Base-by-base conservation (phyloP, 2,797 vertebrate genomes). In the Heterohyrax brucei region DNA sequence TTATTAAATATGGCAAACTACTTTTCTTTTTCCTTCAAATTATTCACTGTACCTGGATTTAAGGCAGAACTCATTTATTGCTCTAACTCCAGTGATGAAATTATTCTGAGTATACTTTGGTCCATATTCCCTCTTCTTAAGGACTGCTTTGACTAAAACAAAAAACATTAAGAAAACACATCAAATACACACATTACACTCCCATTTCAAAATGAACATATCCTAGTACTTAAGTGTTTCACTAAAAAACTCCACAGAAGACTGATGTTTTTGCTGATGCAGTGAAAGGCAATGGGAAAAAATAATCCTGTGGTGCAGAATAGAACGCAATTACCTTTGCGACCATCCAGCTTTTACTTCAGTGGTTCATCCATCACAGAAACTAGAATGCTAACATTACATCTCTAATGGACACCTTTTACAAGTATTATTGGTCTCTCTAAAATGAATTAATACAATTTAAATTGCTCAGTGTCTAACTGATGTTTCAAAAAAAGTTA, bases 1-100 rank as follows among this genome's bases (percentile, higher is more conserved):
- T 53, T 76, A 64, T 91, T 73, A 73, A 92, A 59, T 1, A 94
- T 21, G 84, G 4, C 14, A 89, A 28, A 92, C 7, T 39, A 75
- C 59, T 26, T 53, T 30, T n/a, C 48, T 64, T 21, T 33, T 10
- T 1, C 44, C 44, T 8, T 0, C 12, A 84, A 73, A 93, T 44
- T 73, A 73, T 10, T n/a, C 72, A 87, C 78, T 93, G 64, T 98
- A 99, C 99, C 99, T 99, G 98, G 99, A 99, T 98, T 99, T 99
- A 82, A 99, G 99, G 97, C 99, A 99, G 98, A 99, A 99, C 96
- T 99, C 99, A 96, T 99, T 99, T 99, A 99, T 99, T 95, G 99
- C 99, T 99, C 99, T 99, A 96, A 99, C 99, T 95, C 99, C 99
- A 68, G 99, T 99, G 98, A 99, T 99, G 97, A 99, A 99, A 98